Evolutionary conservation across 2,888 invertebrate species (phyloP), one percentile per base, ranked within the genome.

Genomic region (Cantharis flavilabris): DNA sequence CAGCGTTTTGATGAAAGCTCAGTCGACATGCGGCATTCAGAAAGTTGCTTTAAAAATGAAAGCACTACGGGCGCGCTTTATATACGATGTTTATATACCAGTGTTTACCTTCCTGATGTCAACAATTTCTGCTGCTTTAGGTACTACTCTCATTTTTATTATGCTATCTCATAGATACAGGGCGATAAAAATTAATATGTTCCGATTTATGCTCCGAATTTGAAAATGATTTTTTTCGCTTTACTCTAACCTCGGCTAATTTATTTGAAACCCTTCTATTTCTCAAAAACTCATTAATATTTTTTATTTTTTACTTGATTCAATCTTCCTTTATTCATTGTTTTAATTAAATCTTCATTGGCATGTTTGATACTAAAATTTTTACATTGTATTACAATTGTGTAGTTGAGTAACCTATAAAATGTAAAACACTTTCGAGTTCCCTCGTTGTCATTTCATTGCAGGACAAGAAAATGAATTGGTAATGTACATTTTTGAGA

Each of bases 11-110:
- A 76, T 76, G 78, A 73, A 65, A 79, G 76, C 69, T 83, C 83
- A 85, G 85, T 85, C 84, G 85, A 84, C 84, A 85, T 85, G 85
- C 83, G 82, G 85, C 84, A 83, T 77, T 83, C 80, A 79, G 80
- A 71, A 80, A 76, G 80, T 75, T 77, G 73, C 74, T 77, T 76
- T 73, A 79, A 67, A 75, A 75, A 78, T 78, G 78, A 70, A 70
- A 69, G 71, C 70, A 63, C 71, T 73, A 70, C 72, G 63, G 67
- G 62, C 72, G 78, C 78, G 78, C 33, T 72, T 78, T 69, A 76
- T 71, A 73, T 76, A 65, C 76, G 78, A 75, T 73, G 69, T 78
- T 76, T 62, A 71, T 65, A 72, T 73, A 70, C 33, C 73, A 69
- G 78, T 78, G 76, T 23, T 75, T 72, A 63, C 67, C 16, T 69